Evolutionary conservation across 2,888 invertebrate species (phyloP), one percentile per base, ranked within the genome.

Genomic region (Ornithoptera alexandrae): DNA sequence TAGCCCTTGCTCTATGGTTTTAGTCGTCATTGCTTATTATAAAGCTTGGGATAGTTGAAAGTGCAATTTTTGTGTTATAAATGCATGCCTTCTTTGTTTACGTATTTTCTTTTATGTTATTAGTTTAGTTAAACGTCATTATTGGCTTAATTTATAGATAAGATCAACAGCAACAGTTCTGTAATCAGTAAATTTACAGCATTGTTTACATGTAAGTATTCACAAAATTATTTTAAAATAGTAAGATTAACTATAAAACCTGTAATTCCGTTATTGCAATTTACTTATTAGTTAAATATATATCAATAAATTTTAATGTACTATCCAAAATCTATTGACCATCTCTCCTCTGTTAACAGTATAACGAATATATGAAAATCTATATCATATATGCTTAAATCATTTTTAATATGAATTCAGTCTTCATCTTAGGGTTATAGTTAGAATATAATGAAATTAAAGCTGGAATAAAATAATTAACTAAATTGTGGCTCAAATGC

Each of bases 161-260:
- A 42, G 6, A 50, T 39, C 18, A 39, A 57, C 22, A 36, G 39
- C 15, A 65, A 62, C 36, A 20, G 57, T 24, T 65, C 22, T 56
- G 58, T 24, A 70, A 66, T 66, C 62, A 50, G 67, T 66, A 67
- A 66, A n/a, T 62, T 53, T 36, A 30, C 18, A 67, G 58, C 67
- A 24, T 53, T 70, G 70, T 67, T 67, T 70, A 67, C 63, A 70
- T 70, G 70, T 70, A 39, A 70, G 70, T 70, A 63, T 63, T 70
- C 36, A 18, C 59, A 22, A 10, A 70, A 22, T 53, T 62, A 56
- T 65, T 56, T 42, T 56, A 61, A 17, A 22, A 10, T 12, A 46
- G 46, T 15, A 7, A 39, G 57, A 18, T 22, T 58, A 22, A 53
- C 6, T 53, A 53, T 3, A n/a, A 53, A 12, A 15, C 15, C 0